phyloP scores from a whole-genome alignment of 2,113 vertebrate species.

The Phocoena sinus region DNA sequence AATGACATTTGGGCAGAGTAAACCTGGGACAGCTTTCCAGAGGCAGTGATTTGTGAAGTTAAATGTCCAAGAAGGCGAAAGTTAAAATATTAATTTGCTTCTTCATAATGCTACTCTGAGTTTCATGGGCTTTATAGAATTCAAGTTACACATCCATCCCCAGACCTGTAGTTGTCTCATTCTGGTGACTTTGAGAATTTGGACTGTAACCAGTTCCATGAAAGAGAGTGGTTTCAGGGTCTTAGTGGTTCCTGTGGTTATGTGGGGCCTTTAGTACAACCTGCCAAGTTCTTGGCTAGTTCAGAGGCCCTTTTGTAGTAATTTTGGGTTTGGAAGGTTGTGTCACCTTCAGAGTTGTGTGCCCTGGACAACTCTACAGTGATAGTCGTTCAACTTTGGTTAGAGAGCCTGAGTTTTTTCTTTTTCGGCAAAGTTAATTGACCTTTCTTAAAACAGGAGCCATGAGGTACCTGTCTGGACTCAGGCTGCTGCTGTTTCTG shows the following conservation, averaged over 20 bases:
- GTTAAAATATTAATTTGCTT: conserved; percentile 33
- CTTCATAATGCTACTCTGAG: conserved; percentile 7
- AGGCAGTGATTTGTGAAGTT: conserved; percentile 12
- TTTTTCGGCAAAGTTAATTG: conserved; percentile 13
- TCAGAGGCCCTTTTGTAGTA: background rate
- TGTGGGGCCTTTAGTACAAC: background rate
- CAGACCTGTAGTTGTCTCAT: background rate
- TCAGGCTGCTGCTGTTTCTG: background rate
- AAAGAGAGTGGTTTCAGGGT: conserved; percentile 24
- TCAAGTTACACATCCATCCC: background rate
- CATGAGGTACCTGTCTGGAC: background rate
- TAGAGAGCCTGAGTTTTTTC: background rate
- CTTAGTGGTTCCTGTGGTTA: conserved; percentile 29
- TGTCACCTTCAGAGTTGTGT: conserved; percentile 1
- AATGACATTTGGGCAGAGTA: conserved; percentile 16
- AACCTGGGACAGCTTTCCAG: conserved; percentile 7
- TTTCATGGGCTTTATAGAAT: background rate
- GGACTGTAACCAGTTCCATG: background rate
- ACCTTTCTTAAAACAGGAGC: background rate
- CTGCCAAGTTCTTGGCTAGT: conserved; percentile 34
- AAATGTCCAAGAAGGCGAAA: background rate
- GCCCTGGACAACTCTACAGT: background rate
- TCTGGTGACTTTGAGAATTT: conserved; percentile 32
- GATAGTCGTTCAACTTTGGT: background rate
- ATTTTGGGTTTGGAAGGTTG: conserved; percentile 30